Conservation (phyloP, 2,888 invertebrate genomes). For the Phanerotoma sp. region DNA sequence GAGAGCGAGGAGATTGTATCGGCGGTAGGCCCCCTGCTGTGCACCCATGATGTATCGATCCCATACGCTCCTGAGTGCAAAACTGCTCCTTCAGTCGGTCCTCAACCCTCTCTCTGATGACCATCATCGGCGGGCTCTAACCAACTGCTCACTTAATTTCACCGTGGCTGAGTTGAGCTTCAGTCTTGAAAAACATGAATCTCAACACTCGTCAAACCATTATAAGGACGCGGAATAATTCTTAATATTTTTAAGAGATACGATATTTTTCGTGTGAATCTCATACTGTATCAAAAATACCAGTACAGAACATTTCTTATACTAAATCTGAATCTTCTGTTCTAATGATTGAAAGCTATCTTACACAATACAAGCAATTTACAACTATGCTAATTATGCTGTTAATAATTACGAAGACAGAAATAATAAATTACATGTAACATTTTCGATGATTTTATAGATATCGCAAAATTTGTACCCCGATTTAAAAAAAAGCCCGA, state of each 20-base stretch:
- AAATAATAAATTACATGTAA: too few species aligned
- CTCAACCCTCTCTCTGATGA: conserved; percentile 17
- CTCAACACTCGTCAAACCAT: conserved; percentile 8
- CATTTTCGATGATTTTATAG: too few species aligned
- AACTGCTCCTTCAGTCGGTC: conserved; percentile 10
- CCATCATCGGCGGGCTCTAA: conserved; percentile 7
- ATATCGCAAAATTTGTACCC: too few species aligned
- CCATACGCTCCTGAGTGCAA: conserved; percentile 45
- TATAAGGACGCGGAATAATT: too few species aligned
- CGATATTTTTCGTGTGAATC: background rate
- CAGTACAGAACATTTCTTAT: too few species aligned
- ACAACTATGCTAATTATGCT: too few species aligned
- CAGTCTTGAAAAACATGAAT: conserved; percentile 6
- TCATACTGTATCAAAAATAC: background rate
- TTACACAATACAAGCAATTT: too few species aligned
- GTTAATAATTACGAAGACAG: too few species aligned
- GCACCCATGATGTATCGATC: conserved; percentile 55
- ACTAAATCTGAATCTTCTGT: too few species aligned
- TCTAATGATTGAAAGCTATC: too few species aligned
- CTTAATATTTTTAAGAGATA: background rate
- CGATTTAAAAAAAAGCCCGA: too few species aligned
- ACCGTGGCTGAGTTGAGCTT: conserved; percentile 2
- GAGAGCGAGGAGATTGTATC: conserved; percentile 40
- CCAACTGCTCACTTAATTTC: conserved; percentile 25
- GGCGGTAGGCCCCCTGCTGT: conserved; percentile 45